Conservation (phyloP, 2,113 vertebrate species). For the Seriola rivoliana region DNA sequence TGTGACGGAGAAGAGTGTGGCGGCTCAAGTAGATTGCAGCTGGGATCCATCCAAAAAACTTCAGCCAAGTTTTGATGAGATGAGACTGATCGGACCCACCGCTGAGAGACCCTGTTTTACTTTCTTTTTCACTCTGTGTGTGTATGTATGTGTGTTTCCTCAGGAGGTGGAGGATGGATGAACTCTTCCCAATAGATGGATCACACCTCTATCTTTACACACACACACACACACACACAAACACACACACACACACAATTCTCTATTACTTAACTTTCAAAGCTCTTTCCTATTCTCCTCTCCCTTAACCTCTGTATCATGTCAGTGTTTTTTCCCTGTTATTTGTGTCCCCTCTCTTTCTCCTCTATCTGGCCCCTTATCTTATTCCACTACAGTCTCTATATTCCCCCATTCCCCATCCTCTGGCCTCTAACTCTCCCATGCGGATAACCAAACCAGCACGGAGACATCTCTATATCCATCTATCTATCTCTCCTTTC, state of each 20-base stretch:
- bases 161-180: slow-evolving; percentile 48
- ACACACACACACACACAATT: slow-evolving; percentile 61
- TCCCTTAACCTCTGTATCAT: slow-evolving; percentile 66
- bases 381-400: slow-evolving; percentile 73
- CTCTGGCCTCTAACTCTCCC: slow-evolving; percentile 73
- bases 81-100: slow-evolving; percentile 72
- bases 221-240: slow-evolving; percentile 61
- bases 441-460: slow-evolving; percentile 79
- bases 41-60: slow-evolving; percentile 77
- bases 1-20: slow-evolving; percentile 71
- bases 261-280: slow-evolving; percentile 76
- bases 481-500: slow-evolving; percentile 79
- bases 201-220: slow-evolving; percentile 61
- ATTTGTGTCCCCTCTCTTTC: slow-evolving; percentile 71
- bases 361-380: slow-evolving; percentile 68
- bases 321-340: slow-evolving; percentile 73
- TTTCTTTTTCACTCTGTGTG: slow-evolving; percentile 43
- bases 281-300: slow-evolving; percentile 67
- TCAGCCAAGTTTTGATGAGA: slow-evolving; percentile 80
- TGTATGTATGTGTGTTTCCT: slow-evolving; percentile 44
- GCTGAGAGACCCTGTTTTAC: slow-evolving; percentile 60
- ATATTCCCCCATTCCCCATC: slow-evolving; percentile 62
- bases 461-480: slow-evolving; percentile 84
- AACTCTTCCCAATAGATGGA: slow-evolving; percentile 68
- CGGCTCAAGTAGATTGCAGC: slow-evolving; percentile 59